These are phyloP conservation scores for Pilophorus perplexus DNA, from an alignment of 2,888 invertebrate species.

Conservation along the genomic window DNA sequence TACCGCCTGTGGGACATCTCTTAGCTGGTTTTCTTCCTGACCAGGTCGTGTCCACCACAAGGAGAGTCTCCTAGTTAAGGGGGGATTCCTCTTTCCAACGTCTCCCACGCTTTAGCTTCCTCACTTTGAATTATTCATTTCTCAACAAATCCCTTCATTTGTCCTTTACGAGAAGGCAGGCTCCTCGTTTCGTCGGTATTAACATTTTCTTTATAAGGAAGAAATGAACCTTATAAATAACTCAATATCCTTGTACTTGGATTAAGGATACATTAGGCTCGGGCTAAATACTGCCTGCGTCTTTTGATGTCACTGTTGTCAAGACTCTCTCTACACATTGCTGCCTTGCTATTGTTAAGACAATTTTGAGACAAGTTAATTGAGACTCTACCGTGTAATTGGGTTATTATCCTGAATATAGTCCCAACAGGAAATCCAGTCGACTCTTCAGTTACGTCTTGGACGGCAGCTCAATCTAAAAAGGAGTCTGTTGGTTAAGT, in stretches of 20 bases:
- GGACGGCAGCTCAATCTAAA: too few relatives aligned
- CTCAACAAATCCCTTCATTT: constrained; percentile 29
- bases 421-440: too few relatives aligned
- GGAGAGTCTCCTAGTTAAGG: constrained; percentile 12
- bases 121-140: constrained; percentile 15
- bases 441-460: too few relatives aligned
- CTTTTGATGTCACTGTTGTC: too few relatives aligned
- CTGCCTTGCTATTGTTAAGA: too few relatives aligned
- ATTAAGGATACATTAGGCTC: constrained; percentile 9
- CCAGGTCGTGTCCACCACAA: constrained; percentile 21
- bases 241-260: background rate
- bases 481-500: too few relatives aligned
- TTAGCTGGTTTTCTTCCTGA: background rate
- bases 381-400: too few relatives aligned
- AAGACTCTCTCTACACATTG: too few relatives aligned
- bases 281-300: too few relatives aligned
- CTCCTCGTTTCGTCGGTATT: constrained; percentile 11
- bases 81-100: constrained; percentile 10
- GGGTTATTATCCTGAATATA: too few relatives aligned
- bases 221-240: constrained; percentile 13
- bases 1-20: too few relatives aligned
- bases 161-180: constrained; percentile 11
- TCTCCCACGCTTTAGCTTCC: constrained; percentile 30
- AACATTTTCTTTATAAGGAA: constrained; percentile 9
- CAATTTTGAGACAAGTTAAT: too few relatives aligned